Percentiles rank a stretch among this genome's conserved stretches.
Conservation (phyloP, 2,797 vertebrate genomes). For the Urosaurus nigricauda region DNA sequence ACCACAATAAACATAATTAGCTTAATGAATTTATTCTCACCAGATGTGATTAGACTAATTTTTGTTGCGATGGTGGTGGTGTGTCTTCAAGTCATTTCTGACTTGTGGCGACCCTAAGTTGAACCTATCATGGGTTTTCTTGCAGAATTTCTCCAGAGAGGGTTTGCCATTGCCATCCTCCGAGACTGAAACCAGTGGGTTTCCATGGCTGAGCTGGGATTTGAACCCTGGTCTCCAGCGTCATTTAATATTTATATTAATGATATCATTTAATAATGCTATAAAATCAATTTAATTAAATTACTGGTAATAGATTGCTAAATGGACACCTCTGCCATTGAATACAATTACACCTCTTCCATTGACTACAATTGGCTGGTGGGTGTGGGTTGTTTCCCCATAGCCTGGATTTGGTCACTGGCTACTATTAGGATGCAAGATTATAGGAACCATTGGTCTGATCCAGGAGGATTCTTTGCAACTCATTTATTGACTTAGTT, state of each 20-base stretch:
- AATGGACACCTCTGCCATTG: not conserved
- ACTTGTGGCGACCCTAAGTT: too few species aligned
- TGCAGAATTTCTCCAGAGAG: too few species aligned
- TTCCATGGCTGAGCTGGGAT: too few species aligned
- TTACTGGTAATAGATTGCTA: not conserved
- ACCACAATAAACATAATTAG: not conserved
- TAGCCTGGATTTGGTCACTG: not conserved
- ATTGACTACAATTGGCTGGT: not conserved
- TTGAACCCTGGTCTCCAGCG: too few species aligned
- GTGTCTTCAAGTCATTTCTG: too few species aligned
- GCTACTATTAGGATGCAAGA: not conserved
- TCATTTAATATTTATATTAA: too few species aligned
- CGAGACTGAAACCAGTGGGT: too few species aligned
- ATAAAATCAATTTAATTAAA: too few species aligned
- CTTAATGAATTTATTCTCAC: not conserved
- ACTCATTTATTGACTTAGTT: not conserved
- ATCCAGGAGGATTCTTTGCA: not conserved
- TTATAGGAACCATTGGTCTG: not conserved
- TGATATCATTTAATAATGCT: too few species aligned
- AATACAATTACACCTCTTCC: not conserved
- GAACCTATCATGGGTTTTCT: too few species aligned
- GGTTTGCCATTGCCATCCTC: too few species aligned
- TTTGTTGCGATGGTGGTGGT: too few species aligned
- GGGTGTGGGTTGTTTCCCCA: not conserved
- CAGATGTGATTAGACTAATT: not conserved